Percentiles rank a stretch among this genome's conserved stretches.
phyloP scores from a whole-genome alignment of 1,140 invertebrate species.

The Melanaphis sacchari region DNA sequence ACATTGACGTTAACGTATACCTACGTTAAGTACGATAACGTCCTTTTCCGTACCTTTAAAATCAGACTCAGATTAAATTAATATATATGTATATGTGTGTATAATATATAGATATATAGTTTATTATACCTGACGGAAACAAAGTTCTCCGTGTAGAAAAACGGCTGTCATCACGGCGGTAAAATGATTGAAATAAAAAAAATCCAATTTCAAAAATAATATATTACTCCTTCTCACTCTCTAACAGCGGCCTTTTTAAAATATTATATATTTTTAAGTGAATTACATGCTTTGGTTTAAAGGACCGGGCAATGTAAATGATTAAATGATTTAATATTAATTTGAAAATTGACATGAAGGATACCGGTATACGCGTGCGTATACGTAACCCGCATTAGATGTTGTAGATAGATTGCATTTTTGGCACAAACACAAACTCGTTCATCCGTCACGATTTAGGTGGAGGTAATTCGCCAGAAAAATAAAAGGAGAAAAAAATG shows the following conservation, averaged over 20 bases:
- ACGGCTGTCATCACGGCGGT: neutral
- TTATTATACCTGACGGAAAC: neutral
- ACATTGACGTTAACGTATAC: neutral
- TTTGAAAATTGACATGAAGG: neutral
- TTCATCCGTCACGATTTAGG: slow-evolving; percentile 50
- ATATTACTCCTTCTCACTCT: neutral
- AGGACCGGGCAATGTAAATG: neutral
- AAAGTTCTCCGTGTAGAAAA: neutral
- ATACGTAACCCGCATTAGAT: neutral
- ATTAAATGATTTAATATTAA: neutral
- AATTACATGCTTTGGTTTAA: neutral
- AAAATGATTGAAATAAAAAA: slow-evolving; percentile 14
- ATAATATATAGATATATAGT: neutral
- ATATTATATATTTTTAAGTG: neutral
- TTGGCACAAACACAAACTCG: slow-evolving; percentile 59
- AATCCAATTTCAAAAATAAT: neutral
- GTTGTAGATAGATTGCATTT: slow-evolving; percentile 24
- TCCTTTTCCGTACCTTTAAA: neutral
- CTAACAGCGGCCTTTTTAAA: neutral
- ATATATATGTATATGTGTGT: neutral
- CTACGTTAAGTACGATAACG: neutral
- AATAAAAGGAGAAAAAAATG: slow-evolving; percentile 1
- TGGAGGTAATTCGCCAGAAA: slow-evolving; percentile 26
- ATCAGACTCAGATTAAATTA: neutral
- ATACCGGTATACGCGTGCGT: neutral